A percentile compares a stretch with the other conserved stretches of the same genome.
Evolutionary conservation across 2,797 vertebrate species (phyloP).

Genomic region (Borostomias antarcticus): DNA sequence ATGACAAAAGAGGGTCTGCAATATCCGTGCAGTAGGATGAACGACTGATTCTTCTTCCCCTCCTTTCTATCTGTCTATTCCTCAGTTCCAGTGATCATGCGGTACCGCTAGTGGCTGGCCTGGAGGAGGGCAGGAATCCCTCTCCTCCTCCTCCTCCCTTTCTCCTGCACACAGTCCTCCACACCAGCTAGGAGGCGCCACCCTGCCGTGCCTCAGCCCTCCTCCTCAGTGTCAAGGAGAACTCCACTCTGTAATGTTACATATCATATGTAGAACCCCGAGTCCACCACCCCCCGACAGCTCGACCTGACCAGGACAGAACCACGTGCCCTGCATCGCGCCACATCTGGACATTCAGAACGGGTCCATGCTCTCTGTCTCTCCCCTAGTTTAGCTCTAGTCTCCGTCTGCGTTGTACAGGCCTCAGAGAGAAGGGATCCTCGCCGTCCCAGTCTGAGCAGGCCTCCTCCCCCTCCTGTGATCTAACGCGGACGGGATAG

Average conservation of each 20-base stretch:
- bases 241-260: conserved; percentile 40
- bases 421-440: no score
- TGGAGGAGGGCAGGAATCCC: conserved; percentile 34
- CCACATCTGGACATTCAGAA: conserved; percentile 29
- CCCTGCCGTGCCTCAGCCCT: conserved; percentile 39
- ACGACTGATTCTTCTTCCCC: no score
- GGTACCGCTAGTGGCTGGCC: conserved; percentile 76
- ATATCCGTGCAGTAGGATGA: no score
- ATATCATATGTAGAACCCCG: conserved; percentile 32
- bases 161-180: conserved; percentile 56
- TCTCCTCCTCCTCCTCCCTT: conserved; percentile 40
- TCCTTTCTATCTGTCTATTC: conserved; percentile 27
- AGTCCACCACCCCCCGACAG: not conserved
- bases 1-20: no score
- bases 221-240: conserved; percentile 37
- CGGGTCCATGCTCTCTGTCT: conserved; percentile 20
- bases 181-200: conserved; percentile 57
- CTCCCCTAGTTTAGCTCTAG: not conserved
- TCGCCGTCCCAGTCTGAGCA: no score
- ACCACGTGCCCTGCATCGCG: conserved; percentile 26
- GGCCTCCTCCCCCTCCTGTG: no score
- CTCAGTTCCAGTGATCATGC: conserved; percentile 90
- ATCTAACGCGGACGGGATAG: no score
- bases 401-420: no score
- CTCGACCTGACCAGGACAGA: not conserved